Conservation (phyloP, 2,113 vertebrate genomes). For the Anser brachyrhynchus region DNA sequence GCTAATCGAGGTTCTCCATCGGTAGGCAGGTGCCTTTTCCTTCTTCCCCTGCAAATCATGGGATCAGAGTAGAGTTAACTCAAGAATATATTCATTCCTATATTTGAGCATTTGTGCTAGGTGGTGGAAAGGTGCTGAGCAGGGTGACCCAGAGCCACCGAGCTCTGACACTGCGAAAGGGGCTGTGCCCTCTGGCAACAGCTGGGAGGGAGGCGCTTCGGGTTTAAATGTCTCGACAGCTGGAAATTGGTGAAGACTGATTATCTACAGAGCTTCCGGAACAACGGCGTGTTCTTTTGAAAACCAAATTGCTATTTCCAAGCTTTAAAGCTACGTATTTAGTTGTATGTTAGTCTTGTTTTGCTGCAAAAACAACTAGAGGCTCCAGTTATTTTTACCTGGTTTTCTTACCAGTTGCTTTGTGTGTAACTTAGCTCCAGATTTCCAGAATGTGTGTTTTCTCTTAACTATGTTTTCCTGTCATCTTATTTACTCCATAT, state of each 20-base stretch:
- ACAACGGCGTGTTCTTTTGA: neutral
- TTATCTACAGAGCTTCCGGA: neutral
- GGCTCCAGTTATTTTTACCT: fast-evolving
- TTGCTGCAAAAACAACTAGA: neutral
- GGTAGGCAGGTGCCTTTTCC: neutral
- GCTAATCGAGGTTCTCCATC: neutral
- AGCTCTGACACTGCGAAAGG: neutral
- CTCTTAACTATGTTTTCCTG: neutral
- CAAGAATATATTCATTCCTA: neutral
- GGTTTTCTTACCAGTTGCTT: neutral
- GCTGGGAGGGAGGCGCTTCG: neutral
- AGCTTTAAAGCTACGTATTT: neutral
- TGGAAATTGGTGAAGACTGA: neutral
- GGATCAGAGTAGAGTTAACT: neutral
- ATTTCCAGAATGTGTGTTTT: neutral
- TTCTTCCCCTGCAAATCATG: neutral
- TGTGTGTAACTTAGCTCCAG: neutral
- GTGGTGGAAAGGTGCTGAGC: neutral
- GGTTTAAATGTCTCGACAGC: neutral
- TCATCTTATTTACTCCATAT: neutral
- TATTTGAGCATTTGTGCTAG: neutral
- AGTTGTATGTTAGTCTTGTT: neutral
- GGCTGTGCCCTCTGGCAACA: neutral
- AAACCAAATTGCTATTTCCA: neutral
- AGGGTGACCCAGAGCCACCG: neutral